Evolutionary conservation across 2,797 vertebrate species (phyloP).

Genomic region (Alectoris magna): DNA sequence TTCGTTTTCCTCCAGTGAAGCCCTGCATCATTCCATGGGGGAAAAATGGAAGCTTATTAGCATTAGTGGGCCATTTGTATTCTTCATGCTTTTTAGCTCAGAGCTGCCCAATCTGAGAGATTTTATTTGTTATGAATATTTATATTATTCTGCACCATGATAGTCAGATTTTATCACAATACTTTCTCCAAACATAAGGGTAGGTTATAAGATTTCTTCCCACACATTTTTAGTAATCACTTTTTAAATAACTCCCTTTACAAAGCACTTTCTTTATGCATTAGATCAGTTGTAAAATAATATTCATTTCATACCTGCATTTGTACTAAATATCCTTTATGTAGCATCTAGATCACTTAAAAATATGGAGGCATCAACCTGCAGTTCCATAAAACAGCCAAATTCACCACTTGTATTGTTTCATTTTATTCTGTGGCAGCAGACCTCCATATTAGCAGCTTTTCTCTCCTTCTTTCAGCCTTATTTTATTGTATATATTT

Average conservation of each 20-base stretch:
- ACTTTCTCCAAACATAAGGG: not conserved
- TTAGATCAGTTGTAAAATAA: conserved; percentile 18
- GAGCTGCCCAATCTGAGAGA: conserved; percentile 12
- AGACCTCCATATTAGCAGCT: not conserved
- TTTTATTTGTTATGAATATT: conserved; percentile 54
- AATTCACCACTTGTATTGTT: not conserved
- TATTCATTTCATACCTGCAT: not conserved
- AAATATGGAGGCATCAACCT: not conserved
- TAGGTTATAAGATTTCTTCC: not conserved
- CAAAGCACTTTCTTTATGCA: not conserved
- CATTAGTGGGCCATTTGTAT: conserved; percentile 31
- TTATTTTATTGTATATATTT: not conserved
- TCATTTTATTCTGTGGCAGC: conserved; percentile 26
- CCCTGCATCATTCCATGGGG: not conserved
- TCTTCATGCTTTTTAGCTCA: conserved; percentile 34
- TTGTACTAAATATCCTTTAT: conserved; percentile 47
- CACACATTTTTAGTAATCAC: not conserved
- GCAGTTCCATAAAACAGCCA: not conserved
- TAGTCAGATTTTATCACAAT: conserved; percentile 27
- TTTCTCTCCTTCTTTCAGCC: not conserved
- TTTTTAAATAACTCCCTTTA: conserved; percentile 4
- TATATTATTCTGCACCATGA: conserved; percentile 19
- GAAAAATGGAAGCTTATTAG: conserved; percentile 38
- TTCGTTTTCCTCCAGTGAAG: conserved; percentile 3
- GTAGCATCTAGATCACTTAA: not conserved